Evolutionary conservation across 2,888 invertebrate genomes (phyloP), one percentile per base, ranked within the genome.

Genomic region (Phalera bucephala): DNA sequence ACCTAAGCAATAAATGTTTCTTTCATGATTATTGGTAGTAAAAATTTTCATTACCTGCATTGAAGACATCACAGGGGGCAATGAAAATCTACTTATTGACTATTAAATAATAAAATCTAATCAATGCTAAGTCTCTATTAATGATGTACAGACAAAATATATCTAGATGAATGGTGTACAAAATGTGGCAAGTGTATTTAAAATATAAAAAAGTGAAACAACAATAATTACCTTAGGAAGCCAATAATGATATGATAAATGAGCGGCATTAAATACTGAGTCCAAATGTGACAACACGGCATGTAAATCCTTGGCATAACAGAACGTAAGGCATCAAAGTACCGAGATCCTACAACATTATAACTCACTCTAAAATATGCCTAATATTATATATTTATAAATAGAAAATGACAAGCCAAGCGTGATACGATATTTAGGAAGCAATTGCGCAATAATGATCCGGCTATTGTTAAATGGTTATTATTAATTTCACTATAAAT

Each of bases 221-320:
- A 19, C n/a, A 27, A 2, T 23, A 29, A 20, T 80, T 84, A 84
- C 80, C 83, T 83, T 54, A 81, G 36, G 36, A 76, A 69, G 61
- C 68, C 61, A 63, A 66, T 51, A 70, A 78, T 67, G 55, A 80
- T 42, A 70, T 76, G 69, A 70, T 68, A 75, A 60, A 84, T 74
- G 61, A 80, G 52, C 54, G 63, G 69, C 55, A 77, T 58, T 51
- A 74, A 45, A 69, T 68, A 67, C 41, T 64, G 66, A 43, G 62
- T 70, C 80, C 80, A 80, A 69, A 71, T 65, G 53, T 57, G 64
- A 71, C 45, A 59, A 57, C 51, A 72, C 52, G 70, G 63, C 38
- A 68, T 54, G 57, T 63, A 61, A 51, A 70, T 43, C 68, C 69
- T 68, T 55, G 72, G 67, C 75, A 80, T 77, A 64, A 64, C 64